phyloP scores from a whole-genome alignment of 2,888 invertebrate species.

The Hipparchia sbordonii region DNA sequence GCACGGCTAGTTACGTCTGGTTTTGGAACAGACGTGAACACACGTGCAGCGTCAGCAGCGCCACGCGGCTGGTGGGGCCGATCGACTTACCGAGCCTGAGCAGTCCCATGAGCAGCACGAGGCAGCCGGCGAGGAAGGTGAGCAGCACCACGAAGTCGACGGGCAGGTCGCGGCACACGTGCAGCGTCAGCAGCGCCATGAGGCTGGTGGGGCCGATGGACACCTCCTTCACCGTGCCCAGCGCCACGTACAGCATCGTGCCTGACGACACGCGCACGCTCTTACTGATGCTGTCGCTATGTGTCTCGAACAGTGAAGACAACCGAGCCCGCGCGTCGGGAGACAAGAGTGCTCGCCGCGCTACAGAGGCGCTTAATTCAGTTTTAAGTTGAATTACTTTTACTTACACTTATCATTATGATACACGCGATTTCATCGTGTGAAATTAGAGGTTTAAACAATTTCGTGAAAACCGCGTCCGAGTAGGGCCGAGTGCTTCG shows the following conservation, averaged over 20 bases:
- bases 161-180: constrained; percentile 87
- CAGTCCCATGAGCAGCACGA: constrained; percentile 91
- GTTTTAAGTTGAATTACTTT: too few species aligned
- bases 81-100: constrained; percentile 86
- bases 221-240: constrained; percentile 94
- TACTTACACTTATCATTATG: too few species aligned
- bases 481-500: too few species aligned
- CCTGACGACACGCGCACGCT: constrained; percentile 66
- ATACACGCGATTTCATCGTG: too few species aligned
- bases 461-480: too few species aligned
- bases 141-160: constrained; percentile 89
- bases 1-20: too few species aligned
- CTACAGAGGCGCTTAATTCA: too few species aligned
- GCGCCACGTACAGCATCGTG: constrained; percentile 92
- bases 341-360: too few species aligned
- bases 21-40: constrained; percentile 55
- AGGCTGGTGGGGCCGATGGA: constrained; percentile 97
- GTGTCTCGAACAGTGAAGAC: too few species aligned
- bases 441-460: too few species aligned
- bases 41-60: constrained; percentile 90
- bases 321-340: too few species aligned
- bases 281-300: not conserved
- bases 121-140: constrained; percentile 89
- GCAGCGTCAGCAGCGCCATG: constrained; percentile 92
- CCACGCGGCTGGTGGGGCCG: constrained; percentile 93